Conservation (phyloP, 2,113 vertebrate species). For the Ceyx cyanopectus region DNA sequence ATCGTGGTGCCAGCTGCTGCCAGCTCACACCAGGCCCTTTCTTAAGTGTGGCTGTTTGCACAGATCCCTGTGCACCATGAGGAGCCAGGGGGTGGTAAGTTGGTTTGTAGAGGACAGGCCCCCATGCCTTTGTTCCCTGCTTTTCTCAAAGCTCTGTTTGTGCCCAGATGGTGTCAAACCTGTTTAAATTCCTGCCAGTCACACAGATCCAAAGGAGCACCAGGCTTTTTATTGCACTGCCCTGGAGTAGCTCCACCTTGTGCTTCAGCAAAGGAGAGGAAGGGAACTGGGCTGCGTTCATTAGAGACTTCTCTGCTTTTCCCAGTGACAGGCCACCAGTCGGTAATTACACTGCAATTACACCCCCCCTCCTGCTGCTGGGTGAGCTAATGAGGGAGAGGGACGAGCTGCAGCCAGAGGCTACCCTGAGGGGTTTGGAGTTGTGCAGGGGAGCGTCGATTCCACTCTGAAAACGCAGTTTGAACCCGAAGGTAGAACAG, state of each 20-base stretch:
- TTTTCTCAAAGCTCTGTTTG: not conserved
- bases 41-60: not conserved
- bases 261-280: constrained; percentile 12
- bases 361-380: constrained; percentile 14
- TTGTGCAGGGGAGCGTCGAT: not conserved
- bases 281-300: not conserved
- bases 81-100: not conserved
- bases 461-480: not conserved
- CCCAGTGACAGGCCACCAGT: constrained; percentile 17
- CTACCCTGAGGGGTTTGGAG: not conserved
- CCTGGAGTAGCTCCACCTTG: not conserved
- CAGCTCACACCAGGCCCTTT: not conserved
- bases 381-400: constrained; percentile 61
- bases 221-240: not conserved
- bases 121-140: not conserved
- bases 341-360: constrained; percentile 37
- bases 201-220: not conserved
- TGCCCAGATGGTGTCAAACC: not conserved
- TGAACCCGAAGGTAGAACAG: not conserved
- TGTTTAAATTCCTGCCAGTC: not conserved
- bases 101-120: not conserved
- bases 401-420: not conserved
- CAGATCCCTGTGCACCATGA: not conserved
- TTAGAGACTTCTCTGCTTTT: constrained; percentile 44
- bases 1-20: not conserved